Evolutionary conservation across 2,113 vertebrate species (phyloP), one percentile per base, ranked within the genome.

Genomic region (Coryphaenoides rupestris): DNA sequence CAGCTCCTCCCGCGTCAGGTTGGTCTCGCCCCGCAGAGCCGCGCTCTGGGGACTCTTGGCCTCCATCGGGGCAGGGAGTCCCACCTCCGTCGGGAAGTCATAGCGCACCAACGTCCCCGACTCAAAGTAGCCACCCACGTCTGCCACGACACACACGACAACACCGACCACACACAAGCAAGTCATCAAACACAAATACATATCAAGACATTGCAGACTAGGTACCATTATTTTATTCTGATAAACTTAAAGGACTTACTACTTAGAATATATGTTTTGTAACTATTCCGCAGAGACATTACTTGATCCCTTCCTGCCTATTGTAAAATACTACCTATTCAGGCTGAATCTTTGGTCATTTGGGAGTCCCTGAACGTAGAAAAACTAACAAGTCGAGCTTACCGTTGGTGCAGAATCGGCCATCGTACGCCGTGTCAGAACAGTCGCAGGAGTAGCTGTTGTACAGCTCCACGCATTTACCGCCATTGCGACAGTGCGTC

Each of bases 51-150:
- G 10, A 19, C 63, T 68, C 57, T 60, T 83, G 19, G 62, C 54
- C 3, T 93, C 92, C 66, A 82, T 87, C 17, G 60, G 19, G 0
- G 84, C 68, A 15, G 54, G 52, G 1, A 68, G 9, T 3, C 64
- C 72, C 1, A 26, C 66, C 19, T 90, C 87, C 0, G 85, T 57
- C 78, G 90, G 89, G 81, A 99, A 96, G 84, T 94, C 94, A 16
- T 97, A 98, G 0, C 93, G 92, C 21, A 99, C 94, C 90, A 95
- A 89, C 26, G 95, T 95, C 1, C 94, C 95, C 5, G 94, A 94
- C 84, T 99, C 97, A 75, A 99, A 99, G 86, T 95, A 99, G 0
- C 94, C 96, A 0, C 97, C 97, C 0, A 99, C 94, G 73, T 98
- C 96, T 99, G 74, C 22, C 59, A 12, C 16, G 10, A 69, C 33